Evolutionary conservation across 2,797 vertebrate species (phyloP).

Genomic region (Arctocebus calabarensis): DNA sequence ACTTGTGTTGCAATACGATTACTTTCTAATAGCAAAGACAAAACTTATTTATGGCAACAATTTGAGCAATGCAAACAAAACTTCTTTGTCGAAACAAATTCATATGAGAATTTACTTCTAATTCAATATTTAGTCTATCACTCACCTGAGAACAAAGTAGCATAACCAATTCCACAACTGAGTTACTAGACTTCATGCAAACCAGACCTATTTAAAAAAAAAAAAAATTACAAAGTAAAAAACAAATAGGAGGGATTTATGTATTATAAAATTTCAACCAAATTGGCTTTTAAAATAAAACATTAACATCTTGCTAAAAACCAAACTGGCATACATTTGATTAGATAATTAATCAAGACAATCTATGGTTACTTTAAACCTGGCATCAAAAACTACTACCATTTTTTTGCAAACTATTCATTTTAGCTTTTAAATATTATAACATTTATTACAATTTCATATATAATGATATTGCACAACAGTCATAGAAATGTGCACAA

Average conservation of each 20-base stretch:
- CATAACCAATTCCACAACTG: constrained; percentile 99
- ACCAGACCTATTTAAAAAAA: constrained; percentile 92
- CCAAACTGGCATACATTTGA: background rate
- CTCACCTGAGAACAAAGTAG: constrained; percentile 99
- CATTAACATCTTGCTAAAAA: constrained; percentile 15
- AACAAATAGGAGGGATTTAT: background rate
- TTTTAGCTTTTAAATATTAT: constrained; percentile 62
- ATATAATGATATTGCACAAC: constrained; percentile 92
- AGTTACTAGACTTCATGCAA: constrained; percentile 99
- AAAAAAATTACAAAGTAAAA: constrained; percentile 48
- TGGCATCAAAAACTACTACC: constrained; percentile 47
- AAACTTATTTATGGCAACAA: constrained; percentile 37
- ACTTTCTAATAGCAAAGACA: constrained; percentile 18
- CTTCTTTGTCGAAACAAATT: constrained; percentile 2
- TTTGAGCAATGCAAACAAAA: background rate
- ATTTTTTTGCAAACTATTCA: constrained; percentile 41
- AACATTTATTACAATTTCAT: constrained; percentile 91
- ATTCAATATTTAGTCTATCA: constrained; percentile 40
- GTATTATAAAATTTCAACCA: constrained; percentile 47
- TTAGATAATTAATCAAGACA: background rate
- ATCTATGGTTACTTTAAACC: constrained; percentile 27
- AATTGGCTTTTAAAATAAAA: constrained; percentile 42
- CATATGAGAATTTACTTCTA: background rate
- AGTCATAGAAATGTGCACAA: constrained; percentile 89
- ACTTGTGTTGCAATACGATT: background rate